phyloP scores from a whole-genome alignment of 2,888 invertebrate genomes.

The Dyspetes luteomarginatus region DNA sequence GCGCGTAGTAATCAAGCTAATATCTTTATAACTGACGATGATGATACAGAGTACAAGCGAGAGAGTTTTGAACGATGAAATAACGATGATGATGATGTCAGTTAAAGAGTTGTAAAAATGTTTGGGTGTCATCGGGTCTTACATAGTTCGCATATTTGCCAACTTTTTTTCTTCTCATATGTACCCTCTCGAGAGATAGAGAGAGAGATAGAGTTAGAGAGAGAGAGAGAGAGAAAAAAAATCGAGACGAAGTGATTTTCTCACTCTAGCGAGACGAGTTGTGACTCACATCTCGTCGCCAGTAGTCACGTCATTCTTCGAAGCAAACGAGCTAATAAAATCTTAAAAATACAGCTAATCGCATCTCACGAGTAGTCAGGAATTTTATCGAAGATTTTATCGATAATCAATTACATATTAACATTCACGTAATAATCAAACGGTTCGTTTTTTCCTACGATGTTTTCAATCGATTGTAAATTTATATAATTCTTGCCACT shows the following conservation, averaged over 20 bases:
- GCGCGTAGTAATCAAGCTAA: no score
- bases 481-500: not conserved
- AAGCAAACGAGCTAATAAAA: slow-evolving; percentile 20
- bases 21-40: no score
- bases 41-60: no score
- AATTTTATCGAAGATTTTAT: slow-evolving; percentile 35
- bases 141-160: slow-evolving; percentile 45
- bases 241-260: slow-evolving; percentile 41
- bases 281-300: slow-evolving; percentile 53
- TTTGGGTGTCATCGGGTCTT: slow-evolving; percentile 43
- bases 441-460: not conserved
- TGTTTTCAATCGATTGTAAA: not conserved
- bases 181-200: slow-evolving; percentile 5
- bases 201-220: not conserved
- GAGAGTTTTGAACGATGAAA: not conserved
- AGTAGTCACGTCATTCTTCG: slow-evolving; percentile 41
- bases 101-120: slow-evolving; percentile 8
- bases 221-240: not conserved
- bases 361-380: not conserved
- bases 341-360: not conserved
- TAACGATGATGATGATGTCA: slow-evolving; percentile 50
- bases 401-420: slow-evolving; percentile 21
- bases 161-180: slow-evolving; percentile 6
- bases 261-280: slow-evolving; percentile 33
- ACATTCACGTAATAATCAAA: slow-evolving; percentile 18